Evolutionary conservation across 1,140 invertebrate genomes (phyloP).

Genomic region (Trypoxylus dichotomus): DNA sequence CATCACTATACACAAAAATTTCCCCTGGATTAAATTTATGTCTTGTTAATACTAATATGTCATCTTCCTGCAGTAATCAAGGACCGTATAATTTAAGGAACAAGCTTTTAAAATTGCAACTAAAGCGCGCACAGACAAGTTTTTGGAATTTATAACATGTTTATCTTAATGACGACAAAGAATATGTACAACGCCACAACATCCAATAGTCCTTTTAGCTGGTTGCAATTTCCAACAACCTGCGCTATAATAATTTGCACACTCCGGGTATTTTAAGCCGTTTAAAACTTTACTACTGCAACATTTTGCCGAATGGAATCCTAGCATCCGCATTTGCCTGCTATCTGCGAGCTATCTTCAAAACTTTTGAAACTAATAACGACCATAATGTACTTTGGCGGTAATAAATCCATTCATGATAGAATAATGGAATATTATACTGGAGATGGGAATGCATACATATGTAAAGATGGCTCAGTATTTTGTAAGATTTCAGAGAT

Average conservation of each 20-base stretch:
- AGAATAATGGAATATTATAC: background rate
- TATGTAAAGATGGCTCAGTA: too few relatives aligned
- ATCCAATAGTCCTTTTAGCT: background rate
- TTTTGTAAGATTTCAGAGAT: too few relatives aligned
- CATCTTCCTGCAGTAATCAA: too few relatives aligned
- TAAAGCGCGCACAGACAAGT: background rate
- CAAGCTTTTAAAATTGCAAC: too few relatives aligned
- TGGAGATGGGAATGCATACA: too few relatives aligned
- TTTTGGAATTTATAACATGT: background rate
- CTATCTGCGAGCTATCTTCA: background rate
- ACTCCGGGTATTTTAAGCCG: background rate
- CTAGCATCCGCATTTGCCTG: background rate
- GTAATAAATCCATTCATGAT: background rate
- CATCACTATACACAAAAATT: too few relatives aligned
- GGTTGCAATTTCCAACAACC: background rate
- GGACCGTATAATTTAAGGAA: too few relatives aligned
- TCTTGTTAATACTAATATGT: too few relatives aligned
- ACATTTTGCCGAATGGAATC: background rate
- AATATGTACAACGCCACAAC: background rate
- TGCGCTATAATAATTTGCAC: conserved; percentile 10
- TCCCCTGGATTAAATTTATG: too few relatives aligned
- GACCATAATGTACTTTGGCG: background rate
- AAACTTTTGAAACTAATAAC: background rate
- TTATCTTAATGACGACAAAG: background rate
- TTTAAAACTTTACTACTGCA: conserved; percentile 20